phyloP scores from a whole-genome alignment of 2,113 vertebrate species.

The Tenebrosternarchus preto region DNA sequence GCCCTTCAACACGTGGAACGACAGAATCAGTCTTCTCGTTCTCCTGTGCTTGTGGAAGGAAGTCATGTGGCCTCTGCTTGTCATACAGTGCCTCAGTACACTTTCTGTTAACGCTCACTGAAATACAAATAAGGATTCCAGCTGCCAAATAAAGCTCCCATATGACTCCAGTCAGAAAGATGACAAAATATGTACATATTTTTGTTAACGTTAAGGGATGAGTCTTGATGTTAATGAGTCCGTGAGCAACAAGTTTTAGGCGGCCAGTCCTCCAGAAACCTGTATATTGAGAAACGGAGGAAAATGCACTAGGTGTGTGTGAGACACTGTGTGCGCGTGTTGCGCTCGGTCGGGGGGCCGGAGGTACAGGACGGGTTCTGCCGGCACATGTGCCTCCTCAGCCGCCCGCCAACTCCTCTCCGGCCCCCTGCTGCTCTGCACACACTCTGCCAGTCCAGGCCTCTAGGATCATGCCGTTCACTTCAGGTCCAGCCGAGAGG shows the following conservation, averaged over 20 bases:
- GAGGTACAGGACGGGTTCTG: slow-evolving; percentile 10
- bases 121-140: slow-evolving; percentile 10
- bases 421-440: neutral
- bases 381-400: slow-evolving; percentile 53
- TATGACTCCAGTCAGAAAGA: neutral
- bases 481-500: slow-evolving; percentile 26
- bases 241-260: neutral
- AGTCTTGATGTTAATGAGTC: neutral
- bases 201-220: too few species aligned
- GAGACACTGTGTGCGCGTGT: slow-evolving; percentile 17
- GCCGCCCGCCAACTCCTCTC: slow-evolving; percentile 23
- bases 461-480: slow-evolving; percentile 15
- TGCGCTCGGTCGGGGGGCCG: slow-evolving; percentile 28
- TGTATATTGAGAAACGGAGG: slow-evolving; percentile 8
- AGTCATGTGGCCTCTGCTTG: slow-evolving; percentile 19
- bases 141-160: slow-evolving; percentile 34
- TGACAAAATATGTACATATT: neutral
- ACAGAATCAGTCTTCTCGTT: slow-evolving; percentile 13
- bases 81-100: slow-evolving; percentile 20
- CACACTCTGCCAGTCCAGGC: slow-evolving; percentile 4
- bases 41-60: slow-evolving; percentile 29
- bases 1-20: slow-evolving; percentile 14
- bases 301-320: slow-evolving; percentile 28
- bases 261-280: neutral
- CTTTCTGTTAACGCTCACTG: slow-evolving; percentile 19